A percentile compares a stretch with the other conserved stretches of the same genome.
These are phyloP conservation scores for Microchrysa polita DNA, from an alignment of 2,888 invertebrate genomes.

Conservation along the genomic window DNA sequence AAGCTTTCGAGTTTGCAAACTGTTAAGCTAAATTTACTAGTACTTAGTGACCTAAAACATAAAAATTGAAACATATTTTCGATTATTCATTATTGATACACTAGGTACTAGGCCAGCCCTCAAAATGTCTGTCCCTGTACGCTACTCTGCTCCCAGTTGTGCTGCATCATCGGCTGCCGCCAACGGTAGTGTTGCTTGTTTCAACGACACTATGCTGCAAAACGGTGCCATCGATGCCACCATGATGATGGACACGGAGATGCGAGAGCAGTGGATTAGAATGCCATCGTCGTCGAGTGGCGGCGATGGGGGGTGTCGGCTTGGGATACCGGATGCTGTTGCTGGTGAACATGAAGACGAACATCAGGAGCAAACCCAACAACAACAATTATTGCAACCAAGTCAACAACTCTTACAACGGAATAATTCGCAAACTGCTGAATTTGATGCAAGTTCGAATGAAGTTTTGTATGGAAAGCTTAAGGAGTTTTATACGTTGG, in stretches of 20 bases:
- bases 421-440: conserved; percentile 48
- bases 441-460: conserved; percentile 53
- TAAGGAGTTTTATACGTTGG: conserved; percentile 74
- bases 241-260: conserved; percentile 55
- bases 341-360: conserved; percentile 58
- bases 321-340: conserved; percentile 73
- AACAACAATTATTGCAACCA: conserved; percentile 26
- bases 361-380: conserved; percentile 41
- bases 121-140: conserved; percentile 66
- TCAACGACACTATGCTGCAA: conserved; percentile 21
- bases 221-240: conserved; percentile 13
- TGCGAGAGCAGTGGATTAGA: conserved; percentile 61
- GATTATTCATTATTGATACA: conserved; percentile 13
- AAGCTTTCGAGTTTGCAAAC: conserved; percentile 41
- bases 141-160: conserved; percentile 65
- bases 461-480: conserved; percentile 68
- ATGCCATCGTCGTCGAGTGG: conserved; percentile 22
- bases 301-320: conserved; percentile 70
- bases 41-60: background rate
- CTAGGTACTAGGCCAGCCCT: conserved; percentile 66
- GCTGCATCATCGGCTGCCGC: conserved; percentile 53
- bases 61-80: conserved; percentile 36
- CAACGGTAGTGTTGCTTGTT: conserved; percentile 52
- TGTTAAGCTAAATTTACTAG: conserved; percentile 40
- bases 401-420: conserved; percentile 52